Percentiles rank a stretch among this genome's conserved stretches.
Evolutionary conservation across 2,113 vertebrate genomes (phyloP).

Genomic region (Anoplopoma fimbria): DNA sequence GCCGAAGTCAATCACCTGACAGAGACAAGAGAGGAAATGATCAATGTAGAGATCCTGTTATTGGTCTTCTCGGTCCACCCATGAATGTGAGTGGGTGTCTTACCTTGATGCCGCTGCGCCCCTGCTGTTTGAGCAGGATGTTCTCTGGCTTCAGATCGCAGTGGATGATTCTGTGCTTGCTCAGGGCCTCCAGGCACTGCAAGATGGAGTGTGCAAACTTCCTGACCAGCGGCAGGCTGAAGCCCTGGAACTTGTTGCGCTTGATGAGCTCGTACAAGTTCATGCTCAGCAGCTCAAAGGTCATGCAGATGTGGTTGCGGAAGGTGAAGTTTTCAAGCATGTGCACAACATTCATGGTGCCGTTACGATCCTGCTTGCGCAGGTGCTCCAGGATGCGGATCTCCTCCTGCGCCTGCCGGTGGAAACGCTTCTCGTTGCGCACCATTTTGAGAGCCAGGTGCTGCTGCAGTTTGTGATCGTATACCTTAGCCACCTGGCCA

Average conservation of each 20-base stretch:
- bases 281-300: constrained; percentile 97
- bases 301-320: constrained; percentile 98
- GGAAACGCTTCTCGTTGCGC: constrained; percentile 97
- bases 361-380: constrained; percentile 95
- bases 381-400: constrained; percentile 98
- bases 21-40: background rate
- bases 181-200: constrained; percentile 94
- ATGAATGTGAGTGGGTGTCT: background rate
- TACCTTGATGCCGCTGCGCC: constrained; percentile 96
- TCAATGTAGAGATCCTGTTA: background rate
- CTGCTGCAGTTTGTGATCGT: constrained; percentile 95
- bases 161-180: constrained; percentile 95
- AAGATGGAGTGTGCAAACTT: constrained; percentile 98
- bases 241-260: constrained; percentile 98
- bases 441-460: constrained; percentile 98
- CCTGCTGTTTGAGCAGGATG: constrained; percentile 97
- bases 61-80: background rate
- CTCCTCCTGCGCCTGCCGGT: constrained; percentile 96
- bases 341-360: constrained; percentile 96
- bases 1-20: constrained; percentile 94
- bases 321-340: constrained; percentile 99
- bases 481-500: constrained; percentile 97
- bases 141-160: constrained; percentile 99
- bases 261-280: constrained; percentile 99
- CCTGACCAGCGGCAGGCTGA: constrained; percentile 94